These are phyloP conservation scores for Nephila pilipes DNA, from an alignment of 1,140 invertebrate genomes.

Conservation along the genomic window DNA sequence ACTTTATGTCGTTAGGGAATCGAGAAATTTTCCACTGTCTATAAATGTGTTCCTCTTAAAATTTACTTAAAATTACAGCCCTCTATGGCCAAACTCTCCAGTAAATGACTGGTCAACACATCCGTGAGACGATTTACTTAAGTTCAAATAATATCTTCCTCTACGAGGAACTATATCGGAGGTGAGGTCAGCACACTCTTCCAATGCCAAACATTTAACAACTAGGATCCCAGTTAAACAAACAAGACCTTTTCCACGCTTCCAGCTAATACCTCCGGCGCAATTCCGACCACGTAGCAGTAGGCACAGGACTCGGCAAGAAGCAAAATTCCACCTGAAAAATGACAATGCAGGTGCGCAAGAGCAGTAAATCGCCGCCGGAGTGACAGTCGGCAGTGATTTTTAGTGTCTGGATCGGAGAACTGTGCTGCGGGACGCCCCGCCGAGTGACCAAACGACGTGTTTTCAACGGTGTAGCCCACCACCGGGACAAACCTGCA, in stretches of 20 bases:
- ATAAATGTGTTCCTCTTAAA: too few relatives aligned
- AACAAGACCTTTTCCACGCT: conserved; percentile 2
- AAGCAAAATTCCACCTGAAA: background rate
- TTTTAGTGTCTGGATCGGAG: background rate
- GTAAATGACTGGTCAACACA: too few relatives aligned
- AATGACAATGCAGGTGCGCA: background rate
- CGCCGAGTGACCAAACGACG: conserved; percentile 8
- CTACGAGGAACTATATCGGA: too few relatives aligned
- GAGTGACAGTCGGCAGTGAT: background rate
- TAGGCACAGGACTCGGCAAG: background rate
- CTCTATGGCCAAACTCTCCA: too few relatives aligned
- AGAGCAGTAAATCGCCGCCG: conserved; percentile 1
- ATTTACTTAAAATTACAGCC: too few relatives aligned
- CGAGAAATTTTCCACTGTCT: too few relatives aligned
- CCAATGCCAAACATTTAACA: background rate
- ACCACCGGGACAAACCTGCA: background rate
- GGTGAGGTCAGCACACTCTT: background rate
- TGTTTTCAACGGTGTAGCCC: conserved; percentile 10
- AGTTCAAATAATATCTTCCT: too few relatives aligned
- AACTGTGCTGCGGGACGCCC: background rate
- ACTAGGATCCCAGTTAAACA: background rate
- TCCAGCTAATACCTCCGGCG: background rate
- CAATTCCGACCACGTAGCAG: background rate
- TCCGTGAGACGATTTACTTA: too few relatives aligned
- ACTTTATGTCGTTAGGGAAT: too few relatives aligned